A percentile compares a stretch with the other conserved stretches of the same genome.
These are phyloP conservation scores for Zygaena filipendulae DNA, from an alignment of 2,888 invertebrate genomes.

Conservation along the genomic window DNA sequence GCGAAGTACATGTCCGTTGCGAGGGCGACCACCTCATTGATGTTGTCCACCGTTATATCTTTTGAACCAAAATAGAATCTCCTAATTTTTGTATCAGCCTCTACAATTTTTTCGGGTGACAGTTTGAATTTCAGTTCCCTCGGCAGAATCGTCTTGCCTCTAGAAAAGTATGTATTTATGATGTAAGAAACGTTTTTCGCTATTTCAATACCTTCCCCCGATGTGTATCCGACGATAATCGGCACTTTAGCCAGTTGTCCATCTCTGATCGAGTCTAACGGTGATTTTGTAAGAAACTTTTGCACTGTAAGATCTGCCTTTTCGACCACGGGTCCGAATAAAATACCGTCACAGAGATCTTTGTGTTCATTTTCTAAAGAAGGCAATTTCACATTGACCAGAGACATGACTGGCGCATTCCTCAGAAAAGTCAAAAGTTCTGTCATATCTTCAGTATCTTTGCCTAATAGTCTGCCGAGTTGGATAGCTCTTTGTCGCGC, in stretches of 20 bases:
- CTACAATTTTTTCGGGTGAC: constrained; percentile 24
- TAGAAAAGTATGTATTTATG: constrained; percentile 24
- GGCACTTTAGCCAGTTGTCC: constrained; percentile 41
- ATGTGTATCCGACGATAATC: constrained; percentile 48
- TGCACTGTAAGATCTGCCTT: constrained; percentile 30
- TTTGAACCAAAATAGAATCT: constrained; percentile 39
- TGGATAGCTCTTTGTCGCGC: constrained; percentile 46
- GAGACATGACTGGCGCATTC: constrained; percentile 30
- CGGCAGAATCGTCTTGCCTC: constrained; percentile 39
- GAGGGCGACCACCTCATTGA: constrained; percentile 35
- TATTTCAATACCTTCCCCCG: constrained; percentile 55
- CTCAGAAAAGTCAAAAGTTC: constrained; percentile 43
- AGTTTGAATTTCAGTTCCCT: constrained; percentile 47
- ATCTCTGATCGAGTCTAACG: constrained; percentile 30
- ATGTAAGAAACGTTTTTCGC: constrained; percentile 32
- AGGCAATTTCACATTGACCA: constrained; percentile 44
- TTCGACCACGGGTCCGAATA: constrained; percentile 56
- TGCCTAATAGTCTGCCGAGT: constrained; percentile 46
- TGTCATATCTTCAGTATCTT: constrained; percentile 38
- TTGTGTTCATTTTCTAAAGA: constrained; percentile 25
- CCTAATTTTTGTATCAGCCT: constrained; percentile 35
- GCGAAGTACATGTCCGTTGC: constrained; percentile 42
- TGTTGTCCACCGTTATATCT: constrained; percentile 26
- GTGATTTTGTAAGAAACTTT: constrained; percentile 38
- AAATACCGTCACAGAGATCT: constrained; percentile 40